Evolutionary conservation across 2,797 vertebrate genomes (phyloP), one percentile per base, ranked within the genome.

Genomic region (Lagodon rhomboides): DNA sequence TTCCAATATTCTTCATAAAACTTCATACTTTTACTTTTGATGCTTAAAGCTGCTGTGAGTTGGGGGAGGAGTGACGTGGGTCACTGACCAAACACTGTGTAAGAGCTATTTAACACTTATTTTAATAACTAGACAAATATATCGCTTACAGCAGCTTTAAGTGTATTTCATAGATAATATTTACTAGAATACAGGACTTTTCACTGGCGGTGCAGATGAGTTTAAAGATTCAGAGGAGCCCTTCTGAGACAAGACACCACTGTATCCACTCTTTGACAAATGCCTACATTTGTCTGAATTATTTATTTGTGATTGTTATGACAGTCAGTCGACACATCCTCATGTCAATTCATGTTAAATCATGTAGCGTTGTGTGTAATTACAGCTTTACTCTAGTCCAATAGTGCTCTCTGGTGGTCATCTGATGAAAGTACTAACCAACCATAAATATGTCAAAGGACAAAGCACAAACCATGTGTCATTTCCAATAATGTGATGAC

Each of bases 401-500:
- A 68, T 23, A 49, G 11, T n/a, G 15, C 68, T 0, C 16, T 20
- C 78, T 68, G 30, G 84, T 90, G 86, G 79, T 34, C 1, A 58
- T 27, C 13, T 15, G 0, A 41, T 64, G 12, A 38, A 78, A 73
- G 23, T 12, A n/a, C 2, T 7, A 50, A n/a, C 18, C 10, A 16
- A n/a, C 10, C 3, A 5, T 41, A 11, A 30, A 47, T n/a, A 41
- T 10, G 15, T 18, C n/a, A 25, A 27, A 30, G 12, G 5, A 11
- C 10, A 44, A 62, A 50, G 18, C 30, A 23, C 43, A 55, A 47
- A 47, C 18, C 10, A 43, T 34, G 13, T 25, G 25, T 16, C 2
- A 38, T 20, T 2, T 73, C 47, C 17, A 53, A 0, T 6, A 41
- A n/a, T 15, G 6, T 7, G 2, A n/a, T 41, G 27, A 53, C 9